Base-by-base conservation (phyloP, 2,888 invertebrate species). In the Galerucella nymphaeae region DNA sequence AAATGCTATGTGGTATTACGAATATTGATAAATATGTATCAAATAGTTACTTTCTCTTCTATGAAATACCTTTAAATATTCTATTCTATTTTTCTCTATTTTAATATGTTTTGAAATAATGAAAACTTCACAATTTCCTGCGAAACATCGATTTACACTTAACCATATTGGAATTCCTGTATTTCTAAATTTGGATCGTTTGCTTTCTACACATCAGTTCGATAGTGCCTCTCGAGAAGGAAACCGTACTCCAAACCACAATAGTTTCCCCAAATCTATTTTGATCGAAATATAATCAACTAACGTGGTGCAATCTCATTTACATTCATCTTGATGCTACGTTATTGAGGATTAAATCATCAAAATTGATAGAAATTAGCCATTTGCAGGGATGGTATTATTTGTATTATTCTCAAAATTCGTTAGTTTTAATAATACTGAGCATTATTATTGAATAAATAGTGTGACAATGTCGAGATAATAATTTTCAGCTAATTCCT, bases 281-380 rank as follows among this genome's bases (percentile, higher is more conserved):
- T 69, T 53, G 69, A 69, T 69, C n/a, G 18, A 62, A 62, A 69
- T 69, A 69, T 69, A 69, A 69, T 69, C 42, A 69, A 69, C 41
- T 41, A 20, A 16, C 14, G n/a, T 38, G 45, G 62, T 69, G 69
- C 69, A 69, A 69, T 62, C 20, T 38, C 48, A 68, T 68, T 61
- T 68, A 48, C 67, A 68, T 68, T 38, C 9, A 68, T 68, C 61
- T 61, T 61, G 48, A 18, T n/a, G 16, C 41, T 62, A 59, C 11
- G 48, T 23, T 45, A 65, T 53, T 41, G 20, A 16, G 16, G 59
- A 6, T 66, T 58, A 42, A 66, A 45, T 14, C 3, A 45, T 45
- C 53, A 18, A 16, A 16, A 53, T 53, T 53, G 18, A 11, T 18
- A 10, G 16, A 53, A 53, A 16, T 53, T 10, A 9, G 16, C 10